These are phyloP conservation scores for Muntiacus reevesi DNA, from an alignment of 2,113 vertebrate genomes.

Conservation along the genomic window DNA sequence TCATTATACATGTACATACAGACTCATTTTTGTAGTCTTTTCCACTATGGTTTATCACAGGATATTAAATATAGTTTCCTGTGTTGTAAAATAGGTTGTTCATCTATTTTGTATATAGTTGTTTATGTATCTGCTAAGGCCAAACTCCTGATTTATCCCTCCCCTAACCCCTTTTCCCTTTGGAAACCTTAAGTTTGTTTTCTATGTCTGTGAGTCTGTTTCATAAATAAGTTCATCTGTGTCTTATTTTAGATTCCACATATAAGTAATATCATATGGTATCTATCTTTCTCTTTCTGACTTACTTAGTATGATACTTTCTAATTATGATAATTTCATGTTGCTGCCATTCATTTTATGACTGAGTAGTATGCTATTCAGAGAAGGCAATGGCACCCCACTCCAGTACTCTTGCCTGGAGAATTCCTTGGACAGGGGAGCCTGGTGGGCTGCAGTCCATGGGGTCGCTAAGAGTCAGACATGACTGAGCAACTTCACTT, in stretches of 20 bases:
- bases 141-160: neutral
- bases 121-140: neutral
- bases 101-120: neutral
- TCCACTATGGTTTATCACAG: neutral
- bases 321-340: neutral
- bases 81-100: neutral
- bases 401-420: too few relatives aligned
- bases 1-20: too few relatives aligned
- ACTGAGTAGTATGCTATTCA: neutral
- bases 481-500: too few relatives aligned
- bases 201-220: neutral
- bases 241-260: neutral
- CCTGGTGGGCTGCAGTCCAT: too few relatives aligned
- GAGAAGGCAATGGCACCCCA: too few relatives aligned
- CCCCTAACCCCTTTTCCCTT: neutral
- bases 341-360: neutral
- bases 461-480: too few relatives aligned
- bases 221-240: neutral
- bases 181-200: neutral
- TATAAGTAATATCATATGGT: neutral
- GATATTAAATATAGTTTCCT: neutral
- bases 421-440: too few relatives aligned
- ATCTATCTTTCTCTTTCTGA: neutral
- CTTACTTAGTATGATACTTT: neutral
- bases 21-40: neutral